These are phyloP conservation scores for Drosophila imparisetae DNA, from an alignment of 2,888 invertebrate genomes.

Conservation along the genomic window DNA sequence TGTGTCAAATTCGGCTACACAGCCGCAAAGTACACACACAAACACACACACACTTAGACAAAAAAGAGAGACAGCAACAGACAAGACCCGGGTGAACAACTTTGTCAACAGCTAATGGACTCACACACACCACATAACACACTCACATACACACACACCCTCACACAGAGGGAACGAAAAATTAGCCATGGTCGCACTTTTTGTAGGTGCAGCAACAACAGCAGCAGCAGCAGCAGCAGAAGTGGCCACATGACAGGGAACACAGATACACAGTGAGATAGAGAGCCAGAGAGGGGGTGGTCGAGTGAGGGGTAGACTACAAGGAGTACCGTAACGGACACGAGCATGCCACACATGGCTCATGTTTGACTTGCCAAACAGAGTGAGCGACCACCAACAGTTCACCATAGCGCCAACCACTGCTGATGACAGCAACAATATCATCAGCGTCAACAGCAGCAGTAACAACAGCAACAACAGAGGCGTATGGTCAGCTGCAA, in stretches of 20 bases:
- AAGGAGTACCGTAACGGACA: constrained; percentile 49
- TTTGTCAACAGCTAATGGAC: constrained; percentile 81
- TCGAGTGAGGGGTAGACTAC: neutral
- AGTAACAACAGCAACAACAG: constrained; percentile 16
- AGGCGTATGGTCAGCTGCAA: constrained; percentile 59
- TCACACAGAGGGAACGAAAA: constrained; percentile 54
- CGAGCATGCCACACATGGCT: constrained; percentile 58
- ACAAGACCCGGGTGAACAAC: constrained; percentile 60
- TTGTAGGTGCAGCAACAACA: constrained; percentile 63
- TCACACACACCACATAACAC: constrained; percentile 41
- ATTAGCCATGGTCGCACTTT: constrained; percentile 70
- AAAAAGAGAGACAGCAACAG: constrained; percentile 21
- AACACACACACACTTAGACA: constrained; percentile 15
- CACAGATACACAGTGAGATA: constrained; percentile 1
- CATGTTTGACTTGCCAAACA: constrained; percentile 70
- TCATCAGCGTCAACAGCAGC: constrained; percentile 66
- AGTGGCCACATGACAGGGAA: constrained; percentile 59
- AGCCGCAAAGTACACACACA: constrained; percentile 63
- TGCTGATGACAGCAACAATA: constrained; percentile 81
- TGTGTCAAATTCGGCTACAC: constrained; percentile 78
- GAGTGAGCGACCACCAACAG: constrained; percentile 55
- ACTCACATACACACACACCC: constrained; percentile 45
- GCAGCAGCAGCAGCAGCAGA: constrained; percentile 27
- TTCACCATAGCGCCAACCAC: constrained; percentile 73
- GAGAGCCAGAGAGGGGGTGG: neutral